Evolutionary conservation across 2,113 vertebrate species (phyloP).

Genomic region (Suncus etruscus): DNA sequence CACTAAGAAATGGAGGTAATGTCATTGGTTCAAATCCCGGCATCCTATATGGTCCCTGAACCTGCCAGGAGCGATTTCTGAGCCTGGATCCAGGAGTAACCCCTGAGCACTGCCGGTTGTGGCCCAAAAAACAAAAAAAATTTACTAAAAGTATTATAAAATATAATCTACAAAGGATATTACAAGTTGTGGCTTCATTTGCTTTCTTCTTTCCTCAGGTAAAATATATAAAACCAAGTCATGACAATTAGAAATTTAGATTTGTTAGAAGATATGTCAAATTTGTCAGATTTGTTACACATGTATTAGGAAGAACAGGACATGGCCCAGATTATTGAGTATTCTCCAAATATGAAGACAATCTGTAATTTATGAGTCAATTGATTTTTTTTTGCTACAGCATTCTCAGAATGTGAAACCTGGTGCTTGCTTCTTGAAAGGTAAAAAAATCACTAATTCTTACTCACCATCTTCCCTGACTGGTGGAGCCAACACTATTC

Average conservation of each 20-base stretch:
- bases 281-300: neutral
- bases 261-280: slow-evolving; percentile 17
- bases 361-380: neutral
- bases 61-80: no score
- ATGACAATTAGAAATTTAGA: slow-evolving; percentile 14
- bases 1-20: no score
- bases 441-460: neutral
- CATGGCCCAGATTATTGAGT: neutral
- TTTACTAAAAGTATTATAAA: neutral
- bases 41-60: no score
- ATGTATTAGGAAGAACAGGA: neutral
- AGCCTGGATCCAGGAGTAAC: no score
- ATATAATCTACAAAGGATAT: slow-evolving; percentile 19
- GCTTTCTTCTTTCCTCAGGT: neutral
- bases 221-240: slow-evolving; percentile 46
- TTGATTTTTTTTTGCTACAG: neutral
- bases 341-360: neutral
- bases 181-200: slow-evolving; percentile 10
- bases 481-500: neutral
- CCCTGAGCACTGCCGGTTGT: no score
- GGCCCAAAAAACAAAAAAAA: no score
- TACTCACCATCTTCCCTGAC: neutral
- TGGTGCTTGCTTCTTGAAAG: neutral
- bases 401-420: neutral
- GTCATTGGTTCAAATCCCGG: no score